phyloP scores from a whole-genome alignment of 1,140 invertebrate species.

The Drosophila pseudoobscura region DNA sequence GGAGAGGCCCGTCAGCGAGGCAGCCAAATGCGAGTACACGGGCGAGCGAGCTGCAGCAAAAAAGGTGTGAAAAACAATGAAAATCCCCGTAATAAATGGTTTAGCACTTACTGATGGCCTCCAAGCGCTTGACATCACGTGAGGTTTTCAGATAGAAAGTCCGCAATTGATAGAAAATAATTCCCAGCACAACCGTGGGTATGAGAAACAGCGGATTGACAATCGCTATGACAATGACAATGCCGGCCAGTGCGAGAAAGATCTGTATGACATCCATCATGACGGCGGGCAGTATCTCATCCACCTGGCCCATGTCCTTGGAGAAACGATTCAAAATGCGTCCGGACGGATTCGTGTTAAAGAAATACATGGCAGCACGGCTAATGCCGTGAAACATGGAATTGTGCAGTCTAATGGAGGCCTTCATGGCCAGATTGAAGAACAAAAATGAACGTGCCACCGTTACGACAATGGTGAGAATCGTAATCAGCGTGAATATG shows the following conservation, averaged over 20 bases:
- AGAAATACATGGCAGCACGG: slow-evolving; percentile 91
- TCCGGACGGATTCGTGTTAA: slow-evolving; percentile 91
- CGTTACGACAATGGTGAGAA: slow-evolving; percentile 86
- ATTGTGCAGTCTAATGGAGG: slow-evolving; percentile 90
- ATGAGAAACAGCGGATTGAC: slow-evolving; percentile 91
- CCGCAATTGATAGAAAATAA: slow-evolving; percentile 90
- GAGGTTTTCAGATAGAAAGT: slow-evolving; percentile 92
- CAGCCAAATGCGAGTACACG: slow-evolving; percentile 94
- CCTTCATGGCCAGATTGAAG: slow-evolving; percentile 88
- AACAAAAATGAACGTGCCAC: slow-evolving; percentile 87
- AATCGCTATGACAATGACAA: slow-evolving; percentile 89
- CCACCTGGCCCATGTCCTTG: slow-evolving; percentile 93
- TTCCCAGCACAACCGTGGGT: slow-evolving; percentile 87
- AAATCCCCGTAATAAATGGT: background rate
- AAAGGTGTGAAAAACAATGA: background rate
- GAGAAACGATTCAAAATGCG: slow-evolving; percentile 92
- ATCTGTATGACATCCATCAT: slow-evolving; percentile 91
- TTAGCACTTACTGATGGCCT: slow-evolving; percentile 92
- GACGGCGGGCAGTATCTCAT: slow-evolving; percentile 91
- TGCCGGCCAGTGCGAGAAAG: slow-evolving; percentile 88
- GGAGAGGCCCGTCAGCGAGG: slow-evolving; percentile 93
- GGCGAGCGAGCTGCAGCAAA: slow-evolving; percentile 88
- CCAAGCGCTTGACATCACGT: slow-evolving; percentile 93
- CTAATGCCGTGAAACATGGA: slow-evolving; percentile 91
- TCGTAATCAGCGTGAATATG: slow-evolving; percentile 85